phyloP scores from a whole-genome alignment of 2,797 vertebrate species.

The Chrysocyon brachyurus region DNA sequence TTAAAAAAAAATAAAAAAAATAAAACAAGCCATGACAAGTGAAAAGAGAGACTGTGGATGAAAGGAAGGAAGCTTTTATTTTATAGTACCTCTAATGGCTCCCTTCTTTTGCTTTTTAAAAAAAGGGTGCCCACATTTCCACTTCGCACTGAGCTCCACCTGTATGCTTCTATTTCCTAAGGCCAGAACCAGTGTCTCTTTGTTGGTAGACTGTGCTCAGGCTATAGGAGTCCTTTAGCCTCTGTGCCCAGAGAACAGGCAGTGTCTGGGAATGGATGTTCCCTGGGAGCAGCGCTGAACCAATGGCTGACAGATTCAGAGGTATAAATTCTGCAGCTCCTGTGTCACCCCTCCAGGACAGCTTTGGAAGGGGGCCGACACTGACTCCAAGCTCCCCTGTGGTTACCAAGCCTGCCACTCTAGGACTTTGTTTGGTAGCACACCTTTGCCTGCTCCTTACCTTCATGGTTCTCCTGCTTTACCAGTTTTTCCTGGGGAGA shows the following conservation, averaged over 20 bases:
- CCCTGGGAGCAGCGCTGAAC: not conserved
- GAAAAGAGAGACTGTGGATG: not conserved
- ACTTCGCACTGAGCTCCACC: not conserved
- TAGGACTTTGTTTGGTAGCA: rapidly evolving
- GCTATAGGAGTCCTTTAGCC: not conserved
- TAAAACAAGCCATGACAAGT: not conserved
- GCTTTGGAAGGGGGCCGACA: not conserved
- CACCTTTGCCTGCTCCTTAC: not conserved
- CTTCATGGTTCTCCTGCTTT: not conserved
- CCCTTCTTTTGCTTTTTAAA: not conserved
- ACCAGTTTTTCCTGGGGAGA: not conserved
- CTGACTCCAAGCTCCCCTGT: not conserved
- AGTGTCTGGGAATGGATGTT: not conserved
- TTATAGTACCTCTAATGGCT: not conserved
- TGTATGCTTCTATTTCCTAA: not conserved
- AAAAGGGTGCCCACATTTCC: not conserved
- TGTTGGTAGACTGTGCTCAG: rapidly evolving
- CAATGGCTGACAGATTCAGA: not conserved
- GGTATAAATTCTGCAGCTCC: not conserved
- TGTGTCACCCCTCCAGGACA: too few relatives aligned
- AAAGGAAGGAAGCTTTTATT: not conserved
- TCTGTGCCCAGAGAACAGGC: not conserved
- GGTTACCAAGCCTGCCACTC: not conserved
- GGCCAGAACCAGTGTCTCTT: not conserved
- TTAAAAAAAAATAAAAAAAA: not conserved